These are phyloP conservation scores for Acholoe squamosa DNA, from an alignment of 2,888 invertebrate genomes.

Conservation along the genomic window DNA sequence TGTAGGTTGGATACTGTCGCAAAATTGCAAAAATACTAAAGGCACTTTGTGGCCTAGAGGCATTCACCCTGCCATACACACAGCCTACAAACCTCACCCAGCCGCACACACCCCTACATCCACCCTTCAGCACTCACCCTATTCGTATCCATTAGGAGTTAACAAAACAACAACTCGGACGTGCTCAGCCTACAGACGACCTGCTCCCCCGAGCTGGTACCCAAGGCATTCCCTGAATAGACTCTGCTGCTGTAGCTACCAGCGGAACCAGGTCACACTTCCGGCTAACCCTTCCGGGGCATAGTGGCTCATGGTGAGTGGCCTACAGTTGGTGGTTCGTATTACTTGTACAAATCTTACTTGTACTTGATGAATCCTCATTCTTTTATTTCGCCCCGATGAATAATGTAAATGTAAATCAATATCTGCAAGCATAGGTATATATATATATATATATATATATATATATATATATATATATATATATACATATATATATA, in stretches of 20 bases:
- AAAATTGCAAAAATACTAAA: too few species aligned
- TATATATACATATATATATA: too few species aligned
- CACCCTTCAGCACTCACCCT: not conserved
- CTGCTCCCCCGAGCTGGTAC: not conserved
- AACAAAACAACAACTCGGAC: slow-evolving; percentile 37
- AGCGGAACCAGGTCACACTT: not conserved
- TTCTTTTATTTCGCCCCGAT: too few species aligned
- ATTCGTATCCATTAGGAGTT: slow-evolving; percentile 33
- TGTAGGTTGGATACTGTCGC: too few species aligned
- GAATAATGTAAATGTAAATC: too few species aligned
- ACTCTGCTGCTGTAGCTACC: not conserved
- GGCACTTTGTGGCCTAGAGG: too few species aligned
- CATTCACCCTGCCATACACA: too few species aligned
- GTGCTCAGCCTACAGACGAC: not conserved
- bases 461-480: too few species aligned
- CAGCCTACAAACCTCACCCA: too few species aligned
- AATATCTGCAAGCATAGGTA: too few species aligned
- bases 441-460: too few species aligned
- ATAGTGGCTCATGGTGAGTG: not conserved
- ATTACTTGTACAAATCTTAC: not conserved
- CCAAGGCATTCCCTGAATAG: not conserved
- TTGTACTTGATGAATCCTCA: too few species aligned
- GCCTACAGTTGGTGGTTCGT: not conserved
- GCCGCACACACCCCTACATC: not conserved
- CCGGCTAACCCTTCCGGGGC: not conserved